Evolutionary conservation across 1,140 invertebrate genomes (phyloP).

Genomic region (Drosophila nannoptera): DNA sequence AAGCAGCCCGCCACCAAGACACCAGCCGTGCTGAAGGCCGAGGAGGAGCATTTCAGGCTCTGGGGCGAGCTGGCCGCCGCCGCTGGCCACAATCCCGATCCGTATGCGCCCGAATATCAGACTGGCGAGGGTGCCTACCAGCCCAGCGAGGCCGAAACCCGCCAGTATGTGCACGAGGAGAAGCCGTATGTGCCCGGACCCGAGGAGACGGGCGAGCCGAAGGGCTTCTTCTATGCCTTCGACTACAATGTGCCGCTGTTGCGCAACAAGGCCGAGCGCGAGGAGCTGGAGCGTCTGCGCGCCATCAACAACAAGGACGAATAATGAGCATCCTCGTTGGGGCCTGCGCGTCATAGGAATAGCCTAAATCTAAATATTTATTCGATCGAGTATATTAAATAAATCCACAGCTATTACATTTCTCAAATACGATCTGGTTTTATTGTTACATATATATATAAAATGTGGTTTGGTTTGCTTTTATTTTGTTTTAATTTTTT

Average conservation of each 20-base stretch:
- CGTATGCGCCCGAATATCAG: slow-evolving; percentile 76
- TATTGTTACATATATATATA: slow-evolving; percentile 40
- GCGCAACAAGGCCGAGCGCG: slow-evolving; percentile 75
- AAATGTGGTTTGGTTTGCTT: slow-evolving; percentile 49
- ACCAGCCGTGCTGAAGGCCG: slow-evolving; percentile 82
- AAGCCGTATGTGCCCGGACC: slow-evolving; percentile 69
- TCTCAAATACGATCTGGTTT: slow-evolving; percentile 55
- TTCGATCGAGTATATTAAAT: slow-evolving; percentile 54
- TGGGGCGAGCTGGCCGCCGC: slow-evolving; percentile 83
- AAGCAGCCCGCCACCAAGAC: slow-evolving; percentile 82
- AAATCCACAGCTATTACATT: slow-evolving; percentile 57
- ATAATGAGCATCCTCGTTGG: slow-evolving; percentile 15
- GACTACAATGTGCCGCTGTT: slow-evolving; percentile 82
- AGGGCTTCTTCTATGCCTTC: slow-evolving; percentile 85
- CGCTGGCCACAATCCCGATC: slow-evolving; percentile 80
- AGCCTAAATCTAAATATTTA: slow-evolving; percentile 62
- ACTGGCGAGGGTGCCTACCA: slow-evolving; percentile 62
- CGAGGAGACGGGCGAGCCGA: slow-evolving; percentile 82
- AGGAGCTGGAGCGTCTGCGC: slow-evolving; percentile 67
- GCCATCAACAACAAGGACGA: slow-evolving; percentile 72
- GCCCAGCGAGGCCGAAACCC: slow-evolving; percentile 58
- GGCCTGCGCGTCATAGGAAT: slow-evolving; percentile 41
- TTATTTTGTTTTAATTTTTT: slow-evolving; percentile 26
- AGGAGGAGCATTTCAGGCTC: slow-evolving; percentile 82
- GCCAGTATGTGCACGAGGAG: slow-evolving; percentile 70